phyloP scores from a whole-genome alignment of 2,888 invertebrate species.

The Notocelia uddmanniana region DNA sequence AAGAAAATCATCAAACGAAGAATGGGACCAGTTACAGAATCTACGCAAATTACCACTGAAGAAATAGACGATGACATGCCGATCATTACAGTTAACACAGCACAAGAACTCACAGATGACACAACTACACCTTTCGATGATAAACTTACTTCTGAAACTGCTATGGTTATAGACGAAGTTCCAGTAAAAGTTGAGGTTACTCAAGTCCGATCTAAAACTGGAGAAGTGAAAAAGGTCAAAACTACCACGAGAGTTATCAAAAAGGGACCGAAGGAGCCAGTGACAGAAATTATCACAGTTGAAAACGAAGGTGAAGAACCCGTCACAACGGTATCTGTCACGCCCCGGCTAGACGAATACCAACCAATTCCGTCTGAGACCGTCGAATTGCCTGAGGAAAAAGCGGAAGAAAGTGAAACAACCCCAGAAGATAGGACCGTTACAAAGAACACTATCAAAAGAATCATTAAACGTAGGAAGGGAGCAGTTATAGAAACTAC shows the following conservation, averaged over 20 bases:
- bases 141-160: conserved; percentile 18
- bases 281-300: conserved; percentile 76
- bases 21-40: conserved; percentile 54
- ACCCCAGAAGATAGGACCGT: neutral
- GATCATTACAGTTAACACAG: conserved; percentile 55
- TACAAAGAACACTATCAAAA: neutral
- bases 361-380: conserved; percentile 50
- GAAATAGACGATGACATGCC: conserved; percentile 53
- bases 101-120: conserved; percentile 59
- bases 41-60: conserved; percentile 59
- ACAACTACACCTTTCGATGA: conserved; percentile 55
- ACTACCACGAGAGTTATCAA: conserved; percentile 77
- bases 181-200: conserved; percentile 52
- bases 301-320: conserved; percentile 69
- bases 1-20: conserved; percentile 55
- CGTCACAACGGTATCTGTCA: conserved; percentile 60
- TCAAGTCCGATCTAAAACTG: conserved; percentile 67
- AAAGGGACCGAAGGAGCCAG: conserved; percentile 73
- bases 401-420: neutral
- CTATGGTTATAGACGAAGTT: conserved; percentile 8
- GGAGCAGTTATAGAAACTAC: conserved; percentile 1
- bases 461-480: conserved; percentile 4
- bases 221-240: conserved; percentile 63
- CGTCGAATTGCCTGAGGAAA: conserved; percentile 16
- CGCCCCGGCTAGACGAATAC: conserved; percentile 57